Base-by-base conservation (phyloP, 64 coral and sea anemone species). In the Stichodactyla mertensii region DNA sequence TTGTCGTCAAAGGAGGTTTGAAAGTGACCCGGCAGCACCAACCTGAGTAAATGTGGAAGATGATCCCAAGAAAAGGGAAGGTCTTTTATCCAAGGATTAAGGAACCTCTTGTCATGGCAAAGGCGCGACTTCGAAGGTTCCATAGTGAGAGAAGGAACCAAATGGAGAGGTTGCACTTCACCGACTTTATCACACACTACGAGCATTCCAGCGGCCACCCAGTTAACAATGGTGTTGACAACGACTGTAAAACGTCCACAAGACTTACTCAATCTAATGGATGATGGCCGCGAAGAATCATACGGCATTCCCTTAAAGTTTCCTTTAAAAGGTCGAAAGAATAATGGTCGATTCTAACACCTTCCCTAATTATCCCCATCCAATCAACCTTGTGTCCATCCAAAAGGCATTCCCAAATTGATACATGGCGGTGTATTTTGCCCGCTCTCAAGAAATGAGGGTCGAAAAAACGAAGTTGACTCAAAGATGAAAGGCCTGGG, bases 261-360 rank as follows among this genome's bases (percentile, higher is more conserved):
- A 18, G 1, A 12, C 4, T 16, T 52, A 10, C 23, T 19, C 4
- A 93, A 71, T 15, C 55, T 23, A 52, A 64, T 77, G 36, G 57
- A 55, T 9, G 87, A 57, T 31, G 16, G 87, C 74, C 7, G 4
- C 45, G 52, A 31, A 1, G 86, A 77, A 16, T 74, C 77, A 22
- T 82, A 62, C 23, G 87, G 82, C 16, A 71, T 52, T 67, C 85
- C 92, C 14, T 54, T 86, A 52, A 93, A 89, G 0, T 51, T 57
- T 15, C 45, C 70, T 90, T 74, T 64, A 53, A 84, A 84, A 0
- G 77, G 52, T n/a, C n/a, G 54, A 14, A 89, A 89, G 20, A 93
- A 83, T 31, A 31, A 9, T 6, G 51, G 6, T 86, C 52, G 7
- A 93, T 45, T 12, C 56, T 55, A 7, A 88, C 86, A 0, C 87